Conservation (phyloP, 1,140 invertebrate genomes). For the Heliconius congener region DNA sequence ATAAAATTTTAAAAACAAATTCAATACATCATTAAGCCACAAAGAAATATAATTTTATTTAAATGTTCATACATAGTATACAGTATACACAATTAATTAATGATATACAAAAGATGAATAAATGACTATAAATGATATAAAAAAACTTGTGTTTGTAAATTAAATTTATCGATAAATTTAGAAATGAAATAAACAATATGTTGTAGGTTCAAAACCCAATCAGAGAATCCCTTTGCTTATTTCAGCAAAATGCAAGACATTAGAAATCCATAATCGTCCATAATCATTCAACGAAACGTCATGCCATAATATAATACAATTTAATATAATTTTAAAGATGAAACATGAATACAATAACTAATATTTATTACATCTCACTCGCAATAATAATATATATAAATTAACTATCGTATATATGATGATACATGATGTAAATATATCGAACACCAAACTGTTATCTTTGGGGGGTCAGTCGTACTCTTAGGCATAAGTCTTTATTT, state of each 20-base stretch:
- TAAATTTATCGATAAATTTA: too few species aligned
- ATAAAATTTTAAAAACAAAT: too few species aligned
- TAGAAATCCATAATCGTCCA: not conserved
- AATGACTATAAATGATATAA: too few species aligned
- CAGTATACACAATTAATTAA: too few species aligned
- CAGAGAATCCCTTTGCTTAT: too few species aligned
- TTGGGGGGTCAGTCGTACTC: slow-evolving; percentile 27
- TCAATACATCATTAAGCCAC: too few species aligned
- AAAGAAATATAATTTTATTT: too few species aligned
- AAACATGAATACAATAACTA: not conserved
- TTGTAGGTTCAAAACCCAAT: not conserved
- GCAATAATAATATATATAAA: slow-evolving; percentile 6
- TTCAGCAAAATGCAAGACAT: too few species aligned
- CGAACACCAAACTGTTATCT: slow-evolving; percentile 15
- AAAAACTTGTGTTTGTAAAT: too few species aligned
- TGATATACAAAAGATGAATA: too few species aligned
- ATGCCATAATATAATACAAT: not conserved
- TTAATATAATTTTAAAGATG: not conserved
- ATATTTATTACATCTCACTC: slow-evolving; percentile 2
- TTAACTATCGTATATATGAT: not conserved
- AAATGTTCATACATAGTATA: too few species aligned
- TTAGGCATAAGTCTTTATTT: slow-evolving; percentile 26
- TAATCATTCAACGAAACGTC: not conserved
- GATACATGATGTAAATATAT: not conserved
- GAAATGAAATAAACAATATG: too few species aligned